Conservation (phyloP, 2,113 vertebrate species). For the Gymnobelideus leadbeateri region DNA sequence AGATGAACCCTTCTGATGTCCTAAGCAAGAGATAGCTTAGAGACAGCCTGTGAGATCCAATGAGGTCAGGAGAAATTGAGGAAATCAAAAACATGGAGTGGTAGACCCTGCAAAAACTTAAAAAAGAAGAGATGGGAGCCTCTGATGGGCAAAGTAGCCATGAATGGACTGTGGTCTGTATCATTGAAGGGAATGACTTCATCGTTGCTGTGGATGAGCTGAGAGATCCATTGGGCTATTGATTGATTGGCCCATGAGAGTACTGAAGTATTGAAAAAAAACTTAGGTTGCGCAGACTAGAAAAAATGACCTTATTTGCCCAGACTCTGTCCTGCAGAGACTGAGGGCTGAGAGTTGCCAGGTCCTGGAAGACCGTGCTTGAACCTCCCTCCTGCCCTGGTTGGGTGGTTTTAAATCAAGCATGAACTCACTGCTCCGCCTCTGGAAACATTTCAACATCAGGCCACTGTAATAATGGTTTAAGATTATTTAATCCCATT, state of each 20-base stretch:
- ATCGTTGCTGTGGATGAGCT: neutral
- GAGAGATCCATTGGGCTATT: neutral
- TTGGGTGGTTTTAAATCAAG: conserved; percentile 83
- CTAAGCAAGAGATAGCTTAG: neutral
- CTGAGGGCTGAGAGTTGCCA: conserved; percentile 66
- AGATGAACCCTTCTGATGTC: neutral
- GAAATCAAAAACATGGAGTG: neutral
- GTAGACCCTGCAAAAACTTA: neutral
- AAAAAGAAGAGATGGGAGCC: neutral
- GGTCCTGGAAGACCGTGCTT: conserved; percentile 78
- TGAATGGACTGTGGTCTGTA: neutral
- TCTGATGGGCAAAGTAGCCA: neutral
- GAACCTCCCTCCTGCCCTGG: conserved; percentile 76
- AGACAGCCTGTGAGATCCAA: neutral
- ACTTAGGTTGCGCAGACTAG: neutral
- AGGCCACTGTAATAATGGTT: conserved; percentile 83
- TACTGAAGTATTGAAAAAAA: conserved; percentile 32
- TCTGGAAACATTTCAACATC: conserved; percentile 84
- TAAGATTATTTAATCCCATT: conserved; percentile 88
- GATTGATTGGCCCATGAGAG: neutral
- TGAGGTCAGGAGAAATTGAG: neutral
- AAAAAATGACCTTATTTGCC: conserved; percentile 61
- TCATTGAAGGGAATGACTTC: neutral
- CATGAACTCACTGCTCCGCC: conserved; percentile 76
- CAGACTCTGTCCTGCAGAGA: conserved; percentile 41